These are phyloP conservation scores for Neoarius graeffei DNA, from an alignment of 2,113 vertebrate genomes.

Conservation along the genomic window DNA sequence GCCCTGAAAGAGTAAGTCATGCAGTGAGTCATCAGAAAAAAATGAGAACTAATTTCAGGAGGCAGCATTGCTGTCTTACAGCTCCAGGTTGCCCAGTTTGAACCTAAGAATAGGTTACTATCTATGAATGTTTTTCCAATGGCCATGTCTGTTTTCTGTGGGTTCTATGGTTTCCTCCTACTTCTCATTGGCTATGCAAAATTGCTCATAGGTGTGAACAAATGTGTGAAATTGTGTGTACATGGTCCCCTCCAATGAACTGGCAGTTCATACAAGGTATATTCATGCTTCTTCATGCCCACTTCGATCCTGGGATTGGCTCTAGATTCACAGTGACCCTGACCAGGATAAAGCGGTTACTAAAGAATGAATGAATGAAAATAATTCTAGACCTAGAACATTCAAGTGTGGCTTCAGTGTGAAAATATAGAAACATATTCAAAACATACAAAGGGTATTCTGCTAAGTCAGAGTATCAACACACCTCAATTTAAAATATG, in stretches of 20 bases:
- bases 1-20: slow-evolving; percentile 51
- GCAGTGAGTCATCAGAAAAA: neutral
- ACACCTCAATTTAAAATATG: neutral
- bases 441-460: neutral
- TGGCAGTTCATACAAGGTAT: neutral
- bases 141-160: neutral
- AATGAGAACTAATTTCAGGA: neutral
- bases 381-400: neutral
- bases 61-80: neutral
- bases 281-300: neutral
- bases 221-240: neutral
- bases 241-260: neutral
- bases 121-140: neutral
- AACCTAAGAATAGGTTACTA: neutral
- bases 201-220: neutral
- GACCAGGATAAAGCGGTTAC: neutral
- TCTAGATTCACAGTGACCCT: neutral
- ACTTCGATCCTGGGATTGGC: neutral
- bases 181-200: neutral
- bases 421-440: neutral
- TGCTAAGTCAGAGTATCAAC: neutral
- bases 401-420: neutral
- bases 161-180: neutral
- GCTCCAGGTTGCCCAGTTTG: neutral
- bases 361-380: neutral